Base-by-base conservation (phyloP, 2,888 invertebrate genomes). In the Caenorhabditis angaria region DNA sequence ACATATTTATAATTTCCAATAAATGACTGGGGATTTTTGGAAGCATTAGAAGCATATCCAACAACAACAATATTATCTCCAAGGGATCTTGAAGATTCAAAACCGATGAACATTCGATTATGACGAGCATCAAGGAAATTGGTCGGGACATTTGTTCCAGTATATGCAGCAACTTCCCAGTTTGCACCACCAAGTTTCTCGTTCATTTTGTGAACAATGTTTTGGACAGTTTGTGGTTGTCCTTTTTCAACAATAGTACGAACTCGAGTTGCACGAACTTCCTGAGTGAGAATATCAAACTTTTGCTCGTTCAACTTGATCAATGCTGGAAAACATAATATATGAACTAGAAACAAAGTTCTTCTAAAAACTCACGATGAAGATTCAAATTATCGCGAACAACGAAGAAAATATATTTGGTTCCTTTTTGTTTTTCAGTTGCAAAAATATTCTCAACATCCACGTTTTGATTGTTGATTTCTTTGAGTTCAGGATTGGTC, bases 1-100 rank as follows among this genome's bases (percentile, higher is more conserved):
- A 67, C 50, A 53, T 56, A 71, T 18, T 56, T 28, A 61, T 57
- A 71, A 29, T 55, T 67, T 35, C 71, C 71, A 24, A 54, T 24
- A 59, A 57, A 71, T n/a, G 25, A 20, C 32, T 68, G 67, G 2
- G 54, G 54, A 27, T 54, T 25, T 12, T 29, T 20, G 4, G 22
- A 18, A n/a, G 18, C 29, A 63, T 71, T 71, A 41, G 66, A 57
- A 1, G 53, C 55, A 25, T 27, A 63, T 4, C 71, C 71, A 14
- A 68, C 32, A 27, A 6, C 8, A 6, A n/a, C 22, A 10, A n/a
- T 1, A 27, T 54, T 27, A 18, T 22, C 18, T 4, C 18, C 25
- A 24, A 22, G 2, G 3, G 54, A 2, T n/a, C 28, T 27, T 24
- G 28, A 54, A 4, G 54, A 10, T 54, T 54, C 54, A 18, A 54